Conservation (phyloP, 2,797 vertebrate genomes). For the Chloroceryle inda region DNA sequence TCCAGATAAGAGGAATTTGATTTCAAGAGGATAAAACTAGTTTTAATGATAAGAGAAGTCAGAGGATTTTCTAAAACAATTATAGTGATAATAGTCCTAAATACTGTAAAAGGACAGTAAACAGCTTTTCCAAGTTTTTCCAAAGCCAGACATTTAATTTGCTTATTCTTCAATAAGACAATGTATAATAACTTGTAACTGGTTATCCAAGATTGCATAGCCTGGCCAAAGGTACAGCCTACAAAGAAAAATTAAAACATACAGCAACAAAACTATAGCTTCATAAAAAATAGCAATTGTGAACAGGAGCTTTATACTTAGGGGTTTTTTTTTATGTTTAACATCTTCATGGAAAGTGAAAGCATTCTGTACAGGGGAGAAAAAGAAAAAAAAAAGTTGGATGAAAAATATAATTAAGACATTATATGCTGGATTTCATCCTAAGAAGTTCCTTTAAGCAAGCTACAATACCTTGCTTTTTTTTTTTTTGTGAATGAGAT, state of each 20-base stretch:
- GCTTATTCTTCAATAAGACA: background rate
- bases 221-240: background rate
- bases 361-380: background rate
- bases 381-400: background rate
- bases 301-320: background rate
- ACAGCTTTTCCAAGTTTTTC: background rate
- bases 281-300: background rate
- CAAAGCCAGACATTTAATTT: background rate
- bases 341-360: background rate
- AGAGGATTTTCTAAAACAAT: background rate
- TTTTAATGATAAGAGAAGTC: slow-evolving; percentile 2
- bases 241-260: background rate
- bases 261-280: background rate
- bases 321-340: background rate
- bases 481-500: background rate
- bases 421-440: background rate
- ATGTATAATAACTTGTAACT: background rate
- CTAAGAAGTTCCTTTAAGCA: background rate
- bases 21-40: slow-evolving; percentile 7
- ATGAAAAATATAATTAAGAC: background rate
- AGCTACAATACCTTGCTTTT: background rate
- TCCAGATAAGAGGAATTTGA: background rate
- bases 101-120: background rate
- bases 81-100: background rate
- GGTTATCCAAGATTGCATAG: background rate